Base-by-base conservation (phyloP, 92 coral and sea anemone species). In the Epizoanthus ramosus region DNA sequence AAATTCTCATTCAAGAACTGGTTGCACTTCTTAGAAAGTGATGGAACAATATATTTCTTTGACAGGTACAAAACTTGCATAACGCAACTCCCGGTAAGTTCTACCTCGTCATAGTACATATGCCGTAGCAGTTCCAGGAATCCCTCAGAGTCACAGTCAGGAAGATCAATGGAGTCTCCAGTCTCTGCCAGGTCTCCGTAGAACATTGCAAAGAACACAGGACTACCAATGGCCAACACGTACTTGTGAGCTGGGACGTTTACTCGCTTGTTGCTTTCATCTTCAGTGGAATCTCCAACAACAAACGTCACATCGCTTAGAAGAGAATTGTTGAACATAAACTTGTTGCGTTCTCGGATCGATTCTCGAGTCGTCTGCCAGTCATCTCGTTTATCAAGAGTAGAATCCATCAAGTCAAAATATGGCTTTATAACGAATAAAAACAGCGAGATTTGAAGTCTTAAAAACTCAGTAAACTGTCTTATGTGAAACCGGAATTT, bases 161-260 rank as follows among this genome's bases (percentile, higher is more conserved):
- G 86, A 58, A 83, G 86, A 57, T 72, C 70, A 72, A 83, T 83
- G 14, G 72, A 71, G 61, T 67, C 57, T 9, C 79, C 72, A 57
- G 72, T 71, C 63, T 80, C 89, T 18, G 89, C 89, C n/a, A 85
- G 63, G 50, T 68, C 54, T 18, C 86, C 86, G 39, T 83, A 83
- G 63, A 83, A 83, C 86, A 83, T 83, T 3, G 86, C 86, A 13
- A 69, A 83, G 50, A 83, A 83, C 6, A 83, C 86, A 16, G 86
- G 86, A 57, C 86, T 83, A 25, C 79, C 68, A 10, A 87, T 69
- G 5, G 92, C 89, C 25, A 89, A 75, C 24, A 89, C 92, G 41
- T 85, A 85, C 74, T 85, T 89, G 68, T 89, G 92, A 68, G 92
- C 92, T 71, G 92, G 92, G 22, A 89, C 63, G 54, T 16, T 50